Evolutionary conservation across 2,888 invertebrate species (phyloP).

Genomic region (Scaptomyza parva): DNA sequence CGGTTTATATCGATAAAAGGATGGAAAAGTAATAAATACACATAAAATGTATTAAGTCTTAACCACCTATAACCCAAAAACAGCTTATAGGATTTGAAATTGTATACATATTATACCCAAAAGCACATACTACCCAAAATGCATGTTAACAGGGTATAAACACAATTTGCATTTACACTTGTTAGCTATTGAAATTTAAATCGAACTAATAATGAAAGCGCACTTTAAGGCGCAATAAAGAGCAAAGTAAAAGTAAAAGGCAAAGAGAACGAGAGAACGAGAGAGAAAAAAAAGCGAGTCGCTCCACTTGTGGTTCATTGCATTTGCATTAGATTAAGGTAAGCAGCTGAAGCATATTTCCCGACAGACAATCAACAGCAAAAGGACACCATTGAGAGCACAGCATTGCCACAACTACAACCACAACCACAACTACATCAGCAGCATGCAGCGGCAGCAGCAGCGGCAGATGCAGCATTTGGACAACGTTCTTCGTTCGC

Average conservation of each 20-base stretch:
- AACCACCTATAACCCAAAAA: too few relatives aligned
- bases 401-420: constrained; percentile 14
- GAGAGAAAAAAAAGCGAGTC: constrained; percentile 11
- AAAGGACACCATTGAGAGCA: constrained; percentile 23
- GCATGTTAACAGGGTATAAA: not conserved
- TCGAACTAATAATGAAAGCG: constrained; percentile 61
- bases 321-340: constrained; percentile 69
- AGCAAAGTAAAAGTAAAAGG: not conserved
- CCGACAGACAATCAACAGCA: constrained; percentile 24
- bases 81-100: too few relatives aligned
- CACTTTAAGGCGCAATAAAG: constrained; percentile 43
- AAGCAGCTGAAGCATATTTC: constrained; percentile 45
- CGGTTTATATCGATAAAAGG: not conserved
- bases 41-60: too few relatives aligned
- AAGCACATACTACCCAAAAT: too few relatives aligned
- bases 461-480: constrained; percentile 2
- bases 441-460: not conserved
- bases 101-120: too few relatives aligned
- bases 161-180: not conserved
- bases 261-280: constrained; percentile 22
- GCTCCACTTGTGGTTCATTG: constrained; percentile 33
- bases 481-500: constrained; percentile 25
- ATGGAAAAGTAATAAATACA: too few relatives aligned
- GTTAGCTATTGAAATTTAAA: constrained; percentile 55
- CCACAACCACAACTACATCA: constrained; percentile 1